phyloP scores from a whole-genome alignment of 1,140 invertebrate species.

The Dysdera silvatica region DNA sequence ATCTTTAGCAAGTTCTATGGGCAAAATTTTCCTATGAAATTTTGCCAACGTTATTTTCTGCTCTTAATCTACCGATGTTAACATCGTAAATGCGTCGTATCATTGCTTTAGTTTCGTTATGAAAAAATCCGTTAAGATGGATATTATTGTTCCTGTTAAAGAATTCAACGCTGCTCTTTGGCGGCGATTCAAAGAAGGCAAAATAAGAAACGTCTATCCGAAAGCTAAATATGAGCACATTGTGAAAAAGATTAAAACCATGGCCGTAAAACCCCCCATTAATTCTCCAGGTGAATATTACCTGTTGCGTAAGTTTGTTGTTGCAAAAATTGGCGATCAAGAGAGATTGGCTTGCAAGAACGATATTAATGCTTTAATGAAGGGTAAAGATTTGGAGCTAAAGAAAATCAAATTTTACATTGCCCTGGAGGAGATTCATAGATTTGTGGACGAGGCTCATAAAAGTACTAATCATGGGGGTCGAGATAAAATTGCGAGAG shows the following conservation, averaged over 20 bases:
- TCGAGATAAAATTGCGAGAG: slow-evolving; percentile 11
- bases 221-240: slow-evolving; percentile 20
- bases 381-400: not conserved
- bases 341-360: slow-evolving; percentile 16
- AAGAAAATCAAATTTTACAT: slow-evolving; percentile 11
- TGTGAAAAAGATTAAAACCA: slow-evolving; percentile 22
- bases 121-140: no score
- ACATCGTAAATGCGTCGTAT: no score
- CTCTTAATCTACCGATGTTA: no score
- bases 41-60: no score
- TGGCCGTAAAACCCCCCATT: slow-evolving; percentile 17
- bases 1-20: no score
- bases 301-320: slow-evolving; percentile 19
- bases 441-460: slow-evolving; percentile 14
- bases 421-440: slow-evolving; percentile 23
- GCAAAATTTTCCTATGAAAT: no score
- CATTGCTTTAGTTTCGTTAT: no score
- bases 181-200: slow-evolving; percentile 14
- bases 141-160: slow-evolving; percentile 6
- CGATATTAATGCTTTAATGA: not conserved
- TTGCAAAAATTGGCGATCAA: slow-evolving; percentile 13
- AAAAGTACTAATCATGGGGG: slow-evolving; percentile 17
- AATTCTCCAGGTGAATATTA: slow-evolving; percentile 24
- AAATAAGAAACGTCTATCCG: slow-evolving; percentile 26
- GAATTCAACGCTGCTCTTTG: slow-evolving; percentile 23